Evolutionary conservation across 2,113 vertebrate genomes (phyloP).

Genomic region (Callopanchax toddi): DNA sequence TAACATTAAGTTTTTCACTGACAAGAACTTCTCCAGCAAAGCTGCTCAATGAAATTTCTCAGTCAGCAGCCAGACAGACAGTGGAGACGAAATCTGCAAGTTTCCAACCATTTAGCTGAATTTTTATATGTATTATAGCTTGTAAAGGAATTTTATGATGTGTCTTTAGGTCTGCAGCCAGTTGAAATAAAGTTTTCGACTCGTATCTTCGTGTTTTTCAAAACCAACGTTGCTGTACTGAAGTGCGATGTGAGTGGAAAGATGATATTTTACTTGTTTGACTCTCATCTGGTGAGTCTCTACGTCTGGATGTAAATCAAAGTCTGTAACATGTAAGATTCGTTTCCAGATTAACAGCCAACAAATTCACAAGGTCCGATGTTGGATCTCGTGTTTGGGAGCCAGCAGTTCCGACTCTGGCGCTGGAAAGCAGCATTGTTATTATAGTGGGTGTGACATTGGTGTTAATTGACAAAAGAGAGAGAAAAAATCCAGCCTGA

Average conservation of each 20-base stretch:
- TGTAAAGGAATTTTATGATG: slow-evolving; percentile 48
- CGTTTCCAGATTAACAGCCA: slow-evolving; percentile 27
- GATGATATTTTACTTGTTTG: slow-evolving; percentile 36
- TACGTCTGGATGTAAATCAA: slow-evolving; percentile 44
- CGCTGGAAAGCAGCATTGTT: slow-evolving; percentile 69
- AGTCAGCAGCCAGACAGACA: slow-evolving; percentile 52
- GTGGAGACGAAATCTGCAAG: slow-evolving; percentile 14
- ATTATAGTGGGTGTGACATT: slow-evolving; percentile 78
- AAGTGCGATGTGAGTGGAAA: slow-evolving; percentile 21
- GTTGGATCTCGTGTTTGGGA: slow-evolving; percentile 9
- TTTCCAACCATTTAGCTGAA: slow-evolving; percentile 46
- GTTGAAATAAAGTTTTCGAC: slow-evolving; percentile 18
- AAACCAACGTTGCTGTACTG: slow-evolving; percentile 1
- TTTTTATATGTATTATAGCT: slow-evolving; percentile 31
- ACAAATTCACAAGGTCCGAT: slow-evolving; percentile 7
- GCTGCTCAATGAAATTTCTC: slow-evolving; percentile 47
- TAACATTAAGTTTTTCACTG: slow-evolving; percentile 7
- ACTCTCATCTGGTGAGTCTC: slow-evolving; percentile 19
- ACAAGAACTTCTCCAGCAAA: slow-evolving; percentile 8
- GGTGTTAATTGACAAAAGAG: slow-evolving; percentile 76
- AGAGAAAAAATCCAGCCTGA: slow-evolving; percentile 59
- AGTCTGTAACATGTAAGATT: slow-evolving; percentile 23
- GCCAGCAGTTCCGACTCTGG: slow-evolving; percentile 37
- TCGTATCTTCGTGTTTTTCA: background rate
- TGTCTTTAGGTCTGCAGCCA: slow-evolving; percentile 55